Conservation (phyloP, 2,888 invertebrate genomes). For the Operophtera brumata region DNA sequence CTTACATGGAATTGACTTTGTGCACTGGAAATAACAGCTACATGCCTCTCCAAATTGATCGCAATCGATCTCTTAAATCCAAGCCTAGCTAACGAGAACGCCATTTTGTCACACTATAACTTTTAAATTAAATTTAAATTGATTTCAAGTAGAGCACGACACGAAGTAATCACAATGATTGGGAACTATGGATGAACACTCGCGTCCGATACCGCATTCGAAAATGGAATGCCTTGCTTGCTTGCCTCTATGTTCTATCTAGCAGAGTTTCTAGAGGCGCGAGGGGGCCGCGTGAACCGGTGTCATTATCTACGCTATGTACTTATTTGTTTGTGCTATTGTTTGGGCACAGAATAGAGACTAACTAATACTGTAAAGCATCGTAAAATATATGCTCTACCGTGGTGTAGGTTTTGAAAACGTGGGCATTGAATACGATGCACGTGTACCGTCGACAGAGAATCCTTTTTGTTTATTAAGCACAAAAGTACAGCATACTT, state of each 20-base stretch:
- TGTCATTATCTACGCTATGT: too few species aligned
- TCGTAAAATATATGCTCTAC: too few species aligned
- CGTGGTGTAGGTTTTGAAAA: neutral
- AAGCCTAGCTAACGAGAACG: conserved; percentile 67
- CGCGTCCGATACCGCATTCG: conserved; percentile 23
- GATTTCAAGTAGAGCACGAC: too few species aligned
- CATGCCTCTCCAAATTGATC: conserved; percentile 62
- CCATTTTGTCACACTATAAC: conserved; percentile 56
- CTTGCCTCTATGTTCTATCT: too few species aligned
- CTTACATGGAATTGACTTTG: conserved; percentile 67
- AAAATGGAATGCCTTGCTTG: conserved; percentile 21
- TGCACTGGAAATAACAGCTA: conserved; percentile 54
- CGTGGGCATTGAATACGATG: neutral
- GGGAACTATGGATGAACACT: neutral
- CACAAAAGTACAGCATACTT: too few species aligned
- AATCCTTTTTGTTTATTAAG: too few species aligned
- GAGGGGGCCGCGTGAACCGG: conserved; percentile 1
- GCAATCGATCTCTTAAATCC: conserved; percentile 56
- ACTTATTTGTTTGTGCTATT: neutral
- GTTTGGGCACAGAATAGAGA: neutral
- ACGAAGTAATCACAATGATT: neutral
- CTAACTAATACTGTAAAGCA: too few species aligned
- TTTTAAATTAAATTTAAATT: neutral
- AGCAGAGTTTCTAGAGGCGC: conserved; percentile 31
- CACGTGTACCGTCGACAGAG: too few species aligned